Conservation (phyloP, 2,113 vertebrate species). For the Dromas ardeola region DNA sequence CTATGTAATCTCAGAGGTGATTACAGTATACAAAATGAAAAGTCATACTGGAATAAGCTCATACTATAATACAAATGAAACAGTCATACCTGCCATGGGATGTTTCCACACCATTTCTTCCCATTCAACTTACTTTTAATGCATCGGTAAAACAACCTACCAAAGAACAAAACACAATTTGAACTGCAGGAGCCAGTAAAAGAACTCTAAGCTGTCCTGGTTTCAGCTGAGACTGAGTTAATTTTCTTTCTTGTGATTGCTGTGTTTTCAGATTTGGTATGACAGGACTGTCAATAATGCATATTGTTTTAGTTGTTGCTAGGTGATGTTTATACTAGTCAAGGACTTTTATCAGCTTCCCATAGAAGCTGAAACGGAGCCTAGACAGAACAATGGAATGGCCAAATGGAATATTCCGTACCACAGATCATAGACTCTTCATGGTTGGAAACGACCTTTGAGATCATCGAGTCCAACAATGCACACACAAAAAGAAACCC, state of each 20-base stretch:
- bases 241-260: not conserved
- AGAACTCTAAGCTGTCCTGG: not conserved
- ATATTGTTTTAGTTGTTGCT: not conserved
- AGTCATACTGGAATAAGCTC: not conserved
- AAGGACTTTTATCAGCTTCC: not conserved
- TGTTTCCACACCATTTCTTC: constrained; percentile 87
- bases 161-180: constrained; percentile 23
- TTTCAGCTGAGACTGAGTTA: not conserved
- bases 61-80: not conserved
- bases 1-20: not conserved
- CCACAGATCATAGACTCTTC: not conserved
- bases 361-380: not conserved
- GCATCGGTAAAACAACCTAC: constrained; percentile 90
- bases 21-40: not conserved
- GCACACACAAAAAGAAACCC: no score
- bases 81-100: constrained; percentile 84
- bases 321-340: not conserved
- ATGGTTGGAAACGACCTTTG: no score
- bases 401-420: not conserved
- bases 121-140: constrained; percentile 76
- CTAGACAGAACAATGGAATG: not conserved
- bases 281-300: not conserved
- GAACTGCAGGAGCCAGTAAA: not conserved
- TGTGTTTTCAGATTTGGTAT: not conserved
- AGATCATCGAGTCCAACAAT: no score